These are phyloP conservation scores for Heliconius melpomene DNA, from an alignment of 1,140 invertebrate species.

Conservation along the genomic window DNA sequence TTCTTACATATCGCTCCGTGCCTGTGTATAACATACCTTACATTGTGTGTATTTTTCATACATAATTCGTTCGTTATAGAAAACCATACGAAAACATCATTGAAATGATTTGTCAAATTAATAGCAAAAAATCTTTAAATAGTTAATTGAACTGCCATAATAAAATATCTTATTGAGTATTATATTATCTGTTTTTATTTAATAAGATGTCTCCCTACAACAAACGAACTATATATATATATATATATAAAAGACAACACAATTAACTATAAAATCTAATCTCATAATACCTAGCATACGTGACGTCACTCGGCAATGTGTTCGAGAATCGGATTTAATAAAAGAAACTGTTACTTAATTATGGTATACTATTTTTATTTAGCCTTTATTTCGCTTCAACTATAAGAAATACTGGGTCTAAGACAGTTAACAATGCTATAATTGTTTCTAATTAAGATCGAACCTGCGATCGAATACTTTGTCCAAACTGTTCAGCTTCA, in stretches of 20 bases:
- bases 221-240: not conserved
- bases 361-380: conserved; percentile 16
- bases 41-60: conserved; percentile 50
- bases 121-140: conserved; percentile 51
- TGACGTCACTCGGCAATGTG: conserved; percentile 49
- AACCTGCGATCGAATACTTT: not conserved
- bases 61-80: not conserved
- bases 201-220: not conserved
- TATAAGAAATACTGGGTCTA: conserved; percentile 6
- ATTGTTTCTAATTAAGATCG: not conserved
- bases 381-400: not conserved
- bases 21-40: conserved; percentile 58
- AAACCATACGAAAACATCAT: not conserved
- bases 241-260: conserved; percentile 35
- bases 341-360: not conserved
- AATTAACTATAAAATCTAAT: conserved; percentile 73
- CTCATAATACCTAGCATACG: conserved; percentile 64
- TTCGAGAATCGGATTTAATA: conserved; percentile 26
- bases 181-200: not conserved
- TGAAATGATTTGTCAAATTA: not conserved
- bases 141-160: not conserved
- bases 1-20: conserved; percentile 50
- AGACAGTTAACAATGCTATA: not conserved
- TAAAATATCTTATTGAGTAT: not conserved
- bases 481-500: not conserved